phyloP scores from a whole-genome alignment of 2,113 vertebrate species.

The Sapajus apella region DNA sequence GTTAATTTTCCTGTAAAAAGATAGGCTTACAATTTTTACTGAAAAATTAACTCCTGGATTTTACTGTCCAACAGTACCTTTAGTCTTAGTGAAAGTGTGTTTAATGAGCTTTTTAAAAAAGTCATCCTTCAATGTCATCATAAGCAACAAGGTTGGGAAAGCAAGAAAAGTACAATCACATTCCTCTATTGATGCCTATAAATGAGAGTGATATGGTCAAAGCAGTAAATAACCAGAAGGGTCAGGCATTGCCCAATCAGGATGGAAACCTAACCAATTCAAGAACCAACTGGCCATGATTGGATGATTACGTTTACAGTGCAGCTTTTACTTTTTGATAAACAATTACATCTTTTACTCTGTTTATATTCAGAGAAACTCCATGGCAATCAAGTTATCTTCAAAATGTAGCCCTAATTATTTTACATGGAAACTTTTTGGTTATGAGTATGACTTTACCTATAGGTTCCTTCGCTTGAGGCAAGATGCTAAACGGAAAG shows the following conservation, averaged over 20 bases:
- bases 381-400: background rate
- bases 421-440: background rate
- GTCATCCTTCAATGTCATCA: background rate
- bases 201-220: background rate
- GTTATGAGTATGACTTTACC: background rate
- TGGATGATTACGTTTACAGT: constrained; percentile 15
- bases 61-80: background rate
- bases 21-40: background rate
- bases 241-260: background rate
- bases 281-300: background rate
- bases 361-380: background rate
- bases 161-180: background rate
- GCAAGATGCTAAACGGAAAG: background rate
- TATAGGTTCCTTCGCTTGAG: background rate
- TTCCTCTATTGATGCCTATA: background rate
- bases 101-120: constrained; percentile 46
- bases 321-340: background rate
- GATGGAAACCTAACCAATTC: background rate
- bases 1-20: background rate
- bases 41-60: constrained; percentile 20
- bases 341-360: background rate
- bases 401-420: background rate
- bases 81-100: background rate
- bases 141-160: background rate
- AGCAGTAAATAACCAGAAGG: background rate